A percentile compares a stretch with the other conserved stretches of the same genome.
phyloP scores from a whole-genome alignment of 2,888 invertebrate species.

The Epiblema foenella region DNA sequence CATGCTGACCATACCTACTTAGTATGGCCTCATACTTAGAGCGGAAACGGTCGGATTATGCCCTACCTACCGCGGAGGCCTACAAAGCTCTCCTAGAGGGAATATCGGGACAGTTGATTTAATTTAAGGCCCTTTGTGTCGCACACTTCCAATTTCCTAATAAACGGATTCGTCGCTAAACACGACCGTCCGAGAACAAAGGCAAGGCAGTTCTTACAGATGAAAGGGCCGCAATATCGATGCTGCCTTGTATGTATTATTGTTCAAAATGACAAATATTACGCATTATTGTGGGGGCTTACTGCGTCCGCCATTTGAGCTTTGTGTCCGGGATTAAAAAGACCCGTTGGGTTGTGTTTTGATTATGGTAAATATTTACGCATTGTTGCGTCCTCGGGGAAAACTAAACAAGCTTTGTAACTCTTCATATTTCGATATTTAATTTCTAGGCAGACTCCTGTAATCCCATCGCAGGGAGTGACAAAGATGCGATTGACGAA shows the following conservation, averaged over 20 bases:
- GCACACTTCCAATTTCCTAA: constrained; percentile 75
- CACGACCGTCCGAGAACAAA: constrained; percentile 68
- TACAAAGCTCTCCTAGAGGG: constrained; percentile 66
- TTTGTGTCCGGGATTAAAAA: constrained; percentile 53
- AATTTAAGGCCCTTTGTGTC: constrained; percentile 78
- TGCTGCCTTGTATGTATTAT: constrained; percentile 61
- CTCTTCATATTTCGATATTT: constrained; percentile 24
- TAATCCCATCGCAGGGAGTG: constrained; percentile 34
- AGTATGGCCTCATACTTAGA: constrained; percentile 55
- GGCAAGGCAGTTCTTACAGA: constrained; percentile 59
- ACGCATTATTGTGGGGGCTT: constrained; percentile 48
- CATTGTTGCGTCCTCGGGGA: not conserved
- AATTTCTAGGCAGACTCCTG: constrained; percentile 29
- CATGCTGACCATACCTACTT: constrained; percentile 53
- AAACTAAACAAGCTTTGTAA: constrained; percentile 7
- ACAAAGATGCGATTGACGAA: constrained; percentile 49
- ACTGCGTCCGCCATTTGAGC: constrained; percentile 52
- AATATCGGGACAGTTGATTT: constrained; percentile 76
- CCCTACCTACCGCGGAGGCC: constrained; percentile 55
- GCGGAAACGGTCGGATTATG: constrained; percentile 48
- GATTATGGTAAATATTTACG: constrained; percentile 29
- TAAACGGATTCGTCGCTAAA: constrained; percentile 69
- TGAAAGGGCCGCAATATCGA: constrained; percentile 65
- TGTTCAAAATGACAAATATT: constrained; percentile 66
- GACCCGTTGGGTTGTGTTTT: constrained; percentile 48